Percentiles rank a stretch among this genome's conserved stretches.
Evolutionary conservation across 1,140 invertebrate species (phyloP).

Genomic region (Anadara kagoshimensis): DNA sequence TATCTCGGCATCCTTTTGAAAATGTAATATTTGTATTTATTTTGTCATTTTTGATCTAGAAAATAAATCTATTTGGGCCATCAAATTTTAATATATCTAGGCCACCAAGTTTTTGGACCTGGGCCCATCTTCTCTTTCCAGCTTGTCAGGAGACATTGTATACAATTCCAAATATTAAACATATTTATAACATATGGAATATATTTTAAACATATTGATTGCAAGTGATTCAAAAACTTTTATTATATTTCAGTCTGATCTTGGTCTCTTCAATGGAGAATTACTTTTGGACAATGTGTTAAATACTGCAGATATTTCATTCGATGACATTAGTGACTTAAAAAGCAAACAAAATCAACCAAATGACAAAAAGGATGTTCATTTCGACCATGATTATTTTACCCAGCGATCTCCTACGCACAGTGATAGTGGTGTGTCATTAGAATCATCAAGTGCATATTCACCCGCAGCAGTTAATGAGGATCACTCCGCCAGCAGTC

Average conservation of each 20-base stretch:
- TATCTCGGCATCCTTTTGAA: background rate
- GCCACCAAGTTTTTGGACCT: too few species aligned
- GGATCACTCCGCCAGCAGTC: conserved; percentile 28
- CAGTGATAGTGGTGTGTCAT: conserved; percentile 63
- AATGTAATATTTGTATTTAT: background rate
- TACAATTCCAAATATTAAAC: too few species aligned
- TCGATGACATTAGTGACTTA: conserved; percentile 7
- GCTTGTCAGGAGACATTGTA: too few species aligned
- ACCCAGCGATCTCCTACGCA: conserved; percentile 54
- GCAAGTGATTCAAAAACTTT: too few species aligned
- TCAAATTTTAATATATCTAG: too few species aligned
- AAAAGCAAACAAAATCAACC: conserved; percentile 22
- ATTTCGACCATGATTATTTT: conserved; percentile 60
- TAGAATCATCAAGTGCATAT: conserved; percentile 48
- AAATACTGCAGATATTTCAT: conserved; percentile 21
- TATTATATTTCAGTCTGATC: conserved; percentile 51
- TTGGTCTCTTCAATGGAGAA: conserved; percentile 50
- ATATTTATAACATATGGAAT: too few species aligned
- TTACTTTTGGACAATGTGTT: conserved; percentile 41
- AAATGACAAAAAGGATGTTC: conserved; percentile 32
- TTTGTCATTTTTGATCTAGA: too few species aligned
- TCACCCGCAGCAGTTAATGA: conserved; percentile 36
- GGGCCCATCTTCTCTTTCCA: too few species aligned
- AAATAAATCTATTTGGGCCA: too few species aligned
- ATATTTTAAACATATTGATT: too few species aligned